A percentile compares a stretch with the other conserved stretches of the same genome.
Evolutionary conservation across 2,113 vertebrate genomes (phyloP).

Genomic region (Osmerus eperlanus): DNA sequence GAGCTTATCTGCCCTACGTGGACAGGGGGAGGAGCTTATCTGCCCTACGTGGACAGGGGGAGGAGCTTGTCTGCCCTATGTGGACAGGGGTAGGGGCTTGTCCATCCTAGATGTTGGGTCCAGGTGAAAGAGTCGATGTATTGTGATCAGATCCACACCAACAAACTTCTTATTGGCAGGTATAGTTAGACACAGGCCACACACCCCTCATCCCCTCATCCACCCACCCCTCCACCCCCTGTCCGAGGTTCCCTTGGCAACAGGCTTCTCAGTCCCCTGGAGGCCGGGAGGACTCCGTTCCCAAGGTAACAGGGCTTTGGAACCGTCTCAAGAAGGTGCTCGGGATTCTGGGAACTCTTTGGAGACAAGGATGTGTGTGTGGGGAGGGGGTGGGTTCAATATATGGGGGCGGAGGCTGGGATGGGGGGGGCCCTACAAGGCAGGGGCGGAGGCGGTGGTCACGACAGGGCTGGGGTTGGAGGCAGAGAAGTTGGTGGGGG

Average conservation of each 20-base stretch:
- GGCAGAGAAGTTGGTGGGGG: not conserved
- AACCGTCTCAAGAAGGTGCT: conserved; percentile 62
- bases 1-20: too few species aligned
- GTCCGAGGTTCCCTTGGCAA: too few species aligned
- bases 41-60: not conserved
- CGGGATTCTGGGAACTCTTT: conserved; percentile 50
- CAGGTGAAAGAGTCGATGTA: conserved; percentile 14
- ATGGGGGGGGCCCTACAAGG: conserved; percentile 16
- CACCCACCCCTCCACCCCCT: not conserved
- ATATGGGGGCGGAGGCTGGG: conserved; percentile 48
- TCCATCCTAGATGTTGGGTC: too few species aligned
- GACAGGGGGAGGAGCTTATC: too few species aligned
- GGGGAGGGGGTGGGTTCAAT: conserved; percentile 40
- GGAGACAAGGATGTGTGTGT: conserved; percentile 12
- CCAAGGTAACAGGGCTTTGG: conserved; percentile 50
- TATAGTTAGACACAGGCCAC: too few species aligned
- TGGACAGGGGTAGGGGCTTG: not conserved
- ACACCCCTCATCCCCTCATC: conserved; percentile 39
- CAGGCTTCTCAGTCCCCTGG: conserved; percentile 16
- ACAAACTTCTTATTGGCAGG: not conserved
- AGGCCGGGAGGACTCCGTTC: conserved; percentile 39
- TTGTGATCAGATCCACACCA: not conserved
- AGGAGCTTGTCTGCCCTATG: conserved; percentile 2
- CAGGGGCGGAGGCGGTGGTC: conserved; percentile 38
- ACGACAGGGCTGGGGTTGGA: conserved; percentile 43